Evolutionary conservation across 92 coral and sea anemone species (phyloP).

Genomic region (Porites lobata): DNA sequence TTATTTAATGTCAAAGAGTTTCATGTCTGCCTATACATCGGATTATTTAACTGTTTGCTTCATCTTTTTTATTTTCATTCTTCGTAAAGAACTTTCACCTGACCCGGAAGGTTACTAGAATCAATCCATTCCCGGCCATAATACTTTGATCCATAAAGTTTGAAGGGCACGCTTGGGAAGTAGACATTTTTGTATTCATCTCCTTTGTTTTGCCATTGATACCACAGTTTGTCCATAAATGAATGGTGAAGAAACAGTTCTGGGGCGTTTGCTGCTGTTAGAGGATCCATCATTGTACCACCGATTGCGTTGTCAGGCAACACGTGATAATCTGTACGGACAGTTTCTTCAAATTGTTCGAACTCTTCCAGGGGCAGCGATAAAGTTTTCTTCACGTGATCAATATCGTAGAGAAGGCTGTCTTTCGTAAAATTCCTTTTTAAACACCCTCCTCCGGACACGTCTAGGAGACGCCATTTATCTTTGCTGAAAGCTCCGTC

Average conservation of each 20-base stretch:
- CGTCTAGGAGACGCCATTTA: slow-evolving; percentile 27
- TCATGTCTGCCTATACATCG: too few species aligned
- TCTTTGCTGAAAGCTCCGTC: slow-evolving; percentile 59
- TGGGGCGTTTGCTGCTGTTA: slow-evolving; percentile 78
- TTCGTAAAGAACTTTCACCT: slow-evolving; percentile 69
- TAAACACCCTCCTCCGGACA: slow-evolving; percentile 53
- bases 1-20: too few species aligned
- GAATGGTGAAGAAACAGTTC: slow-evolving; percentile 87
- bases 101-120: slow-evolving; percentile 74
- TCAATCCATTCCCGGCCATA: slow-evolving; percentile 82
- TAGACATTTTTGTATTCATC: slow-evolving; percentile 56
- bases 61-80: neutral
- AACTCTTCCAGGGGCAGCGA: slow-evolving; percentile 53
- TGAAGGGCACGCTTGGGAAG: slow-evolving; percentile 27
- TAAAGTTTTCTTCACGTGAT: slow-evolving; percentile 30
- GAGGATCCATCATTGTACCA: slow-evolving; percentile 59
- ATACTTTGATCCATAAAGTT: slow-evolving; percentile 68
- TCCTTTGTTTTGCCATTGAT: slow-evolving; percentile 78
- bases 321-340: slow-evolving; percentile 62
- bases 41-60: too few species aligned
- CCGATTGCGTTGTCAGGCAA: slow-evolving; percentile 72
- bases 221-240: slow-evolving; percentile 92
- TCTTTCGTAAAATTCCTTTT: slow-evolving; percentile 30
- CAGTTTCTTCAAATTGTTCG: slow-evolving; percentile 51
- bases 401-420: slow-evolving; percentile 19